A percentile compares a stretch with the other conserved stretches of the same genome.
These are phyloP conservation scores for Toxotes jaculatrix DNA, from an alignment of 2,113 vertebrate genomes.

Conservation along the genomic window DNA sequence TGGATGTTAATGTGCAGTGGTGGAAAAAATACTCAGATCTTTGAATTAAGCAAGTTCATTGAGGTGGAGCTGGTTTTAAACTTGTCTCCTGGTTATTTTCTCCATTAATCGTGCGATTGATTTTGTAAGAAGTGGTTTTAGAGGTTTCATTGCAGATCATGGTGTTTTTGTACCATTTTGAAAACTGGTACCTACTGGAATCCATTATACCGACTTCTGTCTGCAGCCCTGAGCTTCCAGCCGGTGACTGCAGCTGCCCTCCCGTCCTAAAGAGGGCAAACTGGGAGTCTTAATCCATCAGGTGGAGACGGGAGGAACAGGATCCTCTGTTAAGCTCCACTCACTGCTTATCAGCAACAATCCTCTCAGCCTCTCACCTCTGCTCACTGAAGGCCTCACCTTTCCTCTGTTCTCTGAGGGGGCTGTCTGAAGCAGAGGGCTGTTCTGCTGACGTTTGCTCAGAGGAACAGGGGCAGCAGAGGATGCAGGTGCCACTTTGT, in stretches of 20 bases:
- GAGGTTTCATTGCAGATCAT: too few species aligned
- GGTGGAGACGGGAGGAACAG: background rate
- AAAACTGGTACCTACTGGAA: background rate
- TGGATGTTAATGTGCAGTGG: too few species aligned
- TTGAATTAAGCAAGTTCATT: too few species aligned
- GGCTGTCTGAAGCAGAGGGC: background rate
- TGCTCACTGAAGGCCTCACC: background rate
- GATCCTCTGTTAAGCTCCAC: conserved; percentile 52
- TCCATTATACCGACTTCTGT: background rate
- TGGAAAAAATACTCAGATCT: too few species aligned
- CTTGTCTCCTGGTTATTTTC: too few species aligned
- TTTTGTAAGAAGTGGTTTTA: too few species aligned
- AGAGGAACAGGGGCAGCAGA: background rate
- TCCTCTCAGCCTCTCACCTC: conserved; percentile 54
- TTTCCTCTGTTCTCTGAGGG: background rate
- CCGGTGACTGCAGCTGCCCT: conserved; percentile 3
- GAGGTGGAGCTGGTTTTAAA: too few species aligned
- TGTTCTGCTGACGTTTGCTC: background rate
- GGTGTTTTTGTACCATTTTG: background rate
- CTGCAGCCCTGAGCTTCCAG: background rate
- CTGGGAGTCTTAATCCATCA: background rate
- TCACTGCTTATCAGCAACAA: conserved; percentile 69
- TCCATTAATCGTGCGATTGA: too few species aligned
- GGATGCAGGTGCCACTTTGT: background rate
- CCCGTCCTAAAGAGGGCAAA: conserved; percentile 30